phyloP scores from a whole-genome alignment of 2,888 invertebrate genomes.

The Lithophane leautieri region DNA sequence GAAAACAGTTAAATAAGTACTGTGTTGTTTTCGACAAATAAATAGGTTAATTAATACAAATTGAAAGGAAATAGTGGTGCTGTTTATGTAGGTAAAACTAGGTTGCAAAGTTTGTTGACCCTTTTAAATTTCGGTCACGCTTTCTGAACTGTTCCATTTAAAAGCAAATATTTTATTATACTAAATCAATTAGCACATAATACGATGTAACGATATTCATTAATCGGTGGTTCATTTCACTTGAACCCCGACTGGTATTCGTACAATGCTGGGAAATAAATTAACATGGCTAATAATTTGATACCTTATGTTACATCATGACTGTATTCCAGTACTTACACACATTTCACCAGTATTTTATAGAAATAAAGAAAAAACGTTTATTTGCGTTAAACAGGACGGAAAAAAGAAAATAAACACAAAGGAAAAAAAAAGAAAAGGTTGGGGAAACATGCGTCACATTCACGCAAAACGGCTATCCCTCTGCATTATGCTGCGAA shows the following conservation, averaged over 20 bases:
- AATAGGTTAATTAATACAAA: not conserved
- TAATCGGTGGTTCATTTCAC: slow-evolving; percentile 49
- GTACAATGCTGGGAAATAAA: slow-evolving; percentile 32
- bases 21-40: not conserved
- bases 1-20: not conserved
- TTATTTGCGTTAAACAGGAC: no score
- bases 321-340: not conserved
- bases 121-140: slow-evolving; percentile 3
- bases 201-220: slow-evolving; percentile 40
- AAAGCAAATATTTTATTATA: slow-evolving; percentile 12
- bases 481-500: no score
- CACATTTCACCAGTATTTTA: not conserved
- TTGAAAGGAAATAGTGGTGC: not conserved
- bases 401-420: no score
- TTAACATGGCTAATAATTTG: slow-evolving; percentile 41
- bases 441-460: no score
- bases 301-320: slow-evolving; percentile 3
- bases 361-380: no score
- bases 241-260: slow-evolving; percentile 49
- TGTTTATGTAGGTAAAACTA: not conserved
- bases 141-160: slow-evolving; percentile 5
- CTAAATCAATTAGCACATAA: slow-evolving; percentile 53
- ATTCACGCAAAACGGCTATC: no score
- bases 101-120: not conserved
- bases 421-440: no score